Evolutionary conservation across 1,140 invertebrate species (phyloP).

Genomic region (Lamellibrachia luymesi): DNA sequence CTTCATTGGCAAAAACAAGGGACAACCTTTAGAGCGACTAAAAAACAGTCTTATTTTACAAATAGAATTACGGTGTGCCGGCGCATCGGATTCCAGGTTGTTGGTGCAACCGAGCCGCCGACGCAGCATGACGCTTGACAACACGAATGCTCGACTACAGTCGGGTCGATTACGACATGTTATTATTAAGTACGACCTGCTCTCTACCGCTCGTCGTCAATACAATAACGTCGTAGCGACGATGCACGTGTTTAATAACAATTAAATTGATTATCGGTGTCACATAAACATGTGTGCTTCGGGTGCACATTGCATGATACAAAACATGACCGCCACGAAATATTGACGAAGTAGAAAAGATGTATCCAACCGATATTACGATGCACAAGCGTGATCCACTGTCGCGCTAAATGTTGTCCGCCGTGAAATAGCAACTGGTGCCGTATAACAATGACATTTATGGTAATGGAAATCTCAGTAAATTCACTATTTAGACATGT

Average conservation of each 20-base stretch:
- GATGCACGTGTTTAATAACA: neutral
- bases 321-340: neutral
- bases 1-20: no score
- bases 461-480: neutral
- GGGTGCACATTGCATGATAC: neutral
- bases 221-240: no score
- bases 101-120: neutral
- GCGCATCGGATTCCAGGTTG: neutral
- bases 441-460: neutral
- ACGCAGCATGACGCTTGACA: neutral
- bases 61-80: no score
- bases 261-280: neutral
- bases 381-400: no score
- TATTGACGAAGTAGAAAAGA: neutral
- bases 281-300: neutral
- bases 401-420: no score
- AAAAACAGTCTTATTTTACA: no score
- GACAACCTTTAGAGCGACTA: no score
- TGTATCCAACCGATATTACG: neutral
- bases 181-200: neutral
- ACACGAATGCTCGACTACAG: neutral
- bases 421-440: no score
- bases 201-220: no score
- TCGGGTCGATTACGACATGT: neutral
- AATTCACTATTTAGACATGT: neutral